These are phyloP conservation scores for Helogale parvula DNA, from an alignment of 2,113 vertebrate genomes.

Conservation along the genomic window DNA sequence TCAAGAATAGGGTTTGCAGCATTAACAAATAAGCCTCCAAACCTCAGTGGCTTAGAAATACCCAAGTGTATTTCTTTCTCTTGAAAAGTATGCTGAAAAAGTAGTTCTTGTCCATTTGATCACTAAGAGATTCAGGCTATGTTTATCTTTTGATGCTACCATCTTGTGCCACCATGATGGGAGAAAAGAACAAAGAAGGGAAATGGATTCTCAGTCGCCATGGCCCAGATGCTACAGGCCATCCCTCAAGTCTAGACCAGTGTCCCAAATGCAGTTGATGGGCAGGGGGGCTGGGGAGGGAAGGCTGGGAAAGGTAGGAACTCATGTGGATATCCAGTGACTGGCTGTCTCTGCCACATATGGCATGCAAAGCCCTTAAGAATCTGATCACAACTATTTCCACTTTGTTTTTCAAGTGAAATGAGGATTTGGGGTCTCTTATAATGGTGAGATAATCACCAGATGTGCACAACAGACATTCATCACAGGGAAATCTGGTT, in stretches of 20 bases:
- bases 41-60: background rate
- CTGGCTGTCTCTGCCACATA: too few relatives aligned
- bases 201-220: background rate
- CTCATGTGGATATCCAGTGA: background rate
- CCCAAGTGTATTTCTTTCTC: background rate
- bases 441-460: background rate
- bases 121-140: background rate
- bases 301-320: background rate
- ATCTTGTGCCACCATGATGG: background rate
- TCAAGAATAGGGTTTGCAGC: background rate
- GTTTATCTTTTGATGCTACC: background rate
- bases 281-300: accelerated
- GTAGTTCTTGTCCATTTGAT: background rate
- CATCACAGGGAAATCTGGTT: background rate
- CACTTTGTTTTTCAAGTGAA: background rate
- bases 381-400: background rate
- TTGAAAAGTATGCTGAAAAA: background rate
- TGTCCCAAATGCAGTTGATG: background rate
- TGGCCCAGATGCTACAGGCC: background rate
- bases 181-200: background rate
- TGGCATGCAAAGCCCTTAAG: background rate
- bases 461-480: background rate
- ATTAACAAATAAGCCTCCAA: background rate
- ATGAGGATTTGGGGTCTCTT: background rate
- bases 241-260: background rate